phyloP scores from a whole-genome alignment of 2,888 invertebrate genomes.

The Eucera pruinosa region DNA sequence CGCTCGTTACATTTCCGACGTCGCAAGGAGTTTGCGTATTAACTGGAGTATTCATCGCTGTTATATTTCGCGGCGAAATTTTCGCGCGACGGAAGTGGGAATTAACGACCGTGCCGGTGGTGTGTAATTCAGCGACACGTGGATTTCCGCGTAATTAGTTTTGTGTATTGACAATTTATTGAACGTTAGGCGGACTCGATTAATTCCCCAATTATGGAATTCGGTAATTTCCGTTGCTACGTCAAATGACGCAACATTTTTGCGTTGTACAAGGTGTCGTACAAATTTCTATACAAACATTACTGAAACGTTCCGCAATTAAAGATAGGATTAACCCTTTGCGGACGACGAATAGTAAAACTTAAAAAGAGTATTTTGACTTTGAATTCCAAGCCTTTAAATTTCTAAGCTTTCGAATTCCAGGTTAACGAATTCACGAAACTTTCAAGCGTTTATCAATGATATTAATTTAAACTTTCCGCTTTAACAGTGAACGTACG shows the following conservation, averaged over 20 bases:
- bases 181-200: not conserved
- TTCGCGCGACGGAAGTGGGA: slow-evolving; percentile 13
- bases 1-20: not conserved
- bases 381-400: no score
- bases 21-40: not conserved
- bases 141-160: slow-evolving; percentile 18
- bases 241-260: not conserved
- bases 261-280: no score
- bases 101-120: not conserved
- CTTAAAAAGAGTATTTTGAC: no score
- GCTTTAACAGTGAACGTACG: no score
- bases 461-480: no score
- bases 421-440: no score
- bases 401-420: no score
- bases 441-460: no score
- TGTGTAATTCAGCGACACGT: not conserved
- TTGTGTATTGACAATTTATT: slow-evolving; percentile 12
- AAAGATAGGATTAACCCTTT: no score
- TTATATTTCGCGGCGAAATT: not conserved
- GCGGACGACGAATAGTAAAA: no score
- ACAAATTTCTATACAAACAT: no score
- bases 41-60: not conserved
- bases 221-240: not conserved
- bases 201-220: not conserved
- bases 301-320: no score